Evolutionary conservation across 1,140 invertebrate species (phyloP), one percentile per base, ranked within the genome.

Genomic region (Eupristina koningsbergeri): DNA sequence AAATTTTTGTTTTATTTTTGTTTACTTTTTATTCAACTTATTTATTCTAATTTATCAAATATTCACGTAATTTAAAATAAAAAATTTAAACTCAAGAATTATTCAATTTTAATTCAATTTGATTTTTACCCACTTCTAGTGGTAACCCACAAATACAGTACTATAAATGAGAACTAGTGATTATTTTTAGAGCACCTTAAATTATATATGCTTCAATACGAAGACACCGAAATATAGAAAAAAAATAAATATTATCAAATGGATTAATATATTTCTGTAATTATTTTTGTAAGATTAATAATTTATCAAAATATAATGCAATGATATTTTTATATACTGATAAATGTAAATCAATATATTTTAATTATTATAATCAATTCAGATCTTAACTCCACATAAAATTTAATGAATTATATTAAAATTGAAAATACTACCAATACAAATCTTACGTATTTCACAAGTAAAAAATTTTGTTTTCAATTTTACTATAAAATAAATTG

Each of bases 71-170:
- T 15, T n/a, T 39, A 67, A 71, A 79, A 79, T 34, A 29, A 45
- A 78, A 45, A 50, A 39, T 22, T 36, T 17, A 31, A 41, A n/a
- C 9, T 11, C 22, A 58, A 31, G 17, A 61, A 9, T 61, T 47
- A 75, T 81, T 63, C 36, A 81, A 75, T 81, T 81, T 81, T 58
- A 81, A 81, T 81, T 81, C n/a, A 63, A 58, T 81, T 81, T 50
- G 61, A 61, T 73, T 67, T 67, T 15, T 36, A 26, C 41, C 36
- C 19, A 34, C 0, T 36, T 53, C n/a, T 36, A 17, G 17, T 19
- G 7, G 13, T n/a, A 31, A 53, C 64, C 39, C 67, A 36, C 39
- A 76, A 85, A 76, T 85, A 73, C 61, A 81, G 81, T 85, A 81
- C 75, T 17, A 58, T 29, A 22, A 31, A 73, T 80, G 17, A 36